These are phyloP conservation scores for Cyclopterus lumpus DNA, from an alignment of 2,797 vertebrate genomes.

Conservation along the genomic window DNA sequence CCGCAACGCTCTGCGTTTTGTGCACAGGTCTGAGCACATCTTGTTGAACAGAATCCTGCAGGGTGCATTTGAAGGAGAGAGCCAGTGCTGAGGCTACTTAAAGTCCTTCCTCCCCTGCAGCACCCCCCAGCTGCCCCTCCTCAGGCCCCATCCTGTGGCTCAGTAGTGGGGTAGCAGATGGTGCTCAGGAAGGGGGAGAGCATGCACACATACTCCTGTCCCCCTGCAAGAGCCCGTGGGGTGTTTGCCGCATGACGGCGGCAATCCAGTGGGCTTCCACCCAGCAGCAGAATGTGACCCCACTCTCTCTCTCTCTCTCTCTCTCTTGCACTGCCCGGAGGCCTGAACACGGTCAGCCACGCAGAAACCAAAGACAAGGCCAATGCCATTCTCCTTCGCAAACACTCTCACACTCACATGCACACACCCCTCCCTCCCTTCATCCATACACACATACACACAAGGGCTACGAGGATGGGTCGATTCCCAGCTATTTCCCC, in stretches of 20 bases:
- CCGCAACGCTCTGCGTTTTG: constrained; percentile 29
- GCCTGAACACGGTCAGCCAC: constrained; percentile 66
- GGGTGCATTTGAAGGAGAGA: constrained; percentile 33
- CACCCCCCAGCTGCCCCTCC: constrained; percentile 68
- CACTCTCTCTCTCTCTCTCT: constrained; percentile 65
- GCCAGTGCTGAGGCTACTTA: constrained; percentile 51
- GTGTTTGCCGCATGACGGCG: constrained; percentile 65
- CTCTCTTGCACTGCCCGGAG: constrained; percentile 62
- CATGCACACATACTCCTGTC: constrained; percentile 62
- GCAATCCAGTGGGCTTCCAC: constrained; percentile 61
- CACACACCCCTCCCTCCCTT: constrained; percentile 13
- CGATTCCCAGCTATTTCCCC: constrained; percentile 60
- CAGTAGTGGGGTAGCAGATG: constrained; percentile 80
- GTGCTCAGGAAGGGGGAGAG: constrained; percentile 58
- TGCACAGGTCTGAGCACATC: constrained; percentile 45
- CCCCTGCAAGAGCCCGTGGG: constrained; percentile 69
- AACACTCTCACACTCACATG: constrained; percentile 34
- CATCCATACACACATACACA: constrained; percentile 41
- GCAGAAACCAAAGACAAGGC: constrained; percentile 77
- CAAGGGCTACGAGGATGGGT: constrained; percentile 51
- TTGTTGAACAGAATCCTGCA: constrained; percentile 33
- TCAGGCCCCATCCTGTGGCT: constrained; percentile 76
- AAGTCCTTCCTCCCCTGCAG: constrained; percentile 62
- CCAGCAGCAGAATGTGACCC: constrained; percentile 80
- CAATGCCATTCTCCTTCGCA: constrained; percentile 64